Evolutionary conservation across 2,888 invertebrate species (phyloP).

Genomic region (Caenorhabditis sp.): DNA sequence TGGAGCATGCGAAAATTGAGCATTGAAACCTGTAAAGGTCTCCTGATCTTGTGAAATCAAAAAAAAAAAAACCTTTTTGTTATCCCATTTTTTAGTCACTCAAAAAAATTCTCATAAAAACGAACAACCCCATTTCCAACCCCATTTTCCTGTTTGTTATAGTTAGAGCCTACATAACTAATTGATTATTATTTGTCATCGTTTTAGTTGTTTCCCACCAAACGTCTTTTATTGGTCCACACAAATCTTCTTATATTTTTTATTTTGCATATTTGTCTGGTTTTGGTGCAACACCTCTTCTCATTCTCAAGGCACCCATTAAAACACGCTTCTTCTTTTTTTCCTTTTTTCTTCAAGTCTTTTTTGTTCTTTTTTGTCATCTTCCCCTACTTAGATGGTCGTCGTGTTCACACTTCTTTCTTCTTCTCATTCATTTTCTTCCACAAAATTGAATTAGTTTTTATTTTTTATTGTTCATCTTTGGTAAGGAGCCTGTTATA

Average conservation of each 20-base stretch:
- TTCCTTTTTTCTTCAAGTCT: neutral
- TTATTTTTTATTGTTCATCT: slow-evolving; percentile 3
- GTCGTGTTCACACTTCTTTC: neutral
- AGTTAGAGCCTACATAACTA: too few relatives aligned
- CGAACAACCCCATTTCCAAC: too few relatives aligned
- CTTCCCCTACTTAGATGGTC: neutral
- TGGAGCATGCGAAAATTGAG: too few relatives aligned
- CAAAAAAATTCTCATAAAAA: too few relatives aligned
- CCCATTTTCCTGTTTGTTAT: too few relatives aligned
- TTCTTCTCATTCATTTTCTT: neutral
- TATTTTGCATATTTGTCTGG: neutral
- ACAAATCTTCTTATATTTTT: slow-evolving; percentile 1
- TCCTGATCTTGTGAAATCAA: too few relatives aligned
- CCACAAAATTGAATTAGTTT: neutral
- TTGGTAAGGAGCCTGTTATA: too few relatives aligned
- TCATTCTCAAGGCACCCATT: slow-evolving; percentile 40
- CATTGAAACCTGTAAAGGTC: too few relatives aligned
- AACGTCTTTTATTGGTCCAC: neutral
- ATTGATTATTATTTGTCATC: too few relatives aligned
- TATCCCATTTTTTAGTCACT: too few relatives aligned
- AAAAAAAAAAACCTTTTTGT: too few relatives aligned
- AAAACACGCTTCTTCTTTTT: slow-evolving; percentile 7
- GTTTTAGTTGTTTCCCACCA: too few relatives aligned
- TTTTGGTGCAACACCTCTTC: slow-evolving; percentile 11
- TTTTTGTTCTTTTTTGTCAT: slow-evolving; percentile 4